Percentiles rank a stretch among this genome's conserved stretches.
phyloP scores from a whole-genome alignment of 2,797 vertebrate species.

The Lacerta viridis region DNA sequence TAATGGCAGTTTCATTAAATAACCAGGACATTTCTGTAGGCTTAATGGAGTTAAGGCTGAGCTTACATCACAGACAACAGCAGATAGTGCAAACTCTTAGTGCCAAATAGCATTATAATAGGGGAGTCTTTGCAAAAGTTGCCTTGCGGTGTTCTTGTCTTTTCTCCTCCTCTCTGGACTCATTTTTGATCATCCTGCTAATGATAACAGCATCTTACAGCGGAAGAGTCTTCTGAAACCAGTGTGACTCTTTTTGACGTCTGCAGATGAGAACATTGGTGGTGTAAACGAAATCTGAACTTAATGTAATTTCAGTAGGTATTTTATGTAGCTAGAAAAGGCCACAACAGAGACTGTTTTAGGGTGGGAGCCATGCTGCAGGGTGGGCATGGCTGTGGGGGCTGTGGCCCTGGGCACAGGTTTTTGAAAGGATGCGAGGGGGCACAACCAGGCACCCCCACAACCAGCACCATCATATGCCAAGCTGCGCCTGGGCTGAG shows the following conservation, averaged over 20 bases:
- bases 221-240: neutral
- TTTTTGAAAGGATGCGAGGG: too few relatives aligned
- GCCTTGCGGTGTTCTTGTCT: slow-evolving; percentile 15
- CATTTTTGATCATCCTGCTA: neutral
- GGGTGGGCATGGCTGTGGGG: too few relatives aligned
- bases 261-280: neutral
- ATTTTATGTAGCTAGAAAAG: neutral
- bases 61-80: slow-evolving; percentile 43
- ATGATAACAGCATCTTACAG: neutral
- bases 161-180: slow-evolving; percentile 26
- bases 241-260: neutral
- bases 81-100: slow-evolving; percentile 39
- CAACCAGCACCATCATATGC: too few relatives aligned
- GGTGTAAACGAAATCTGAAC: neutral
- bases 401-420: too few relatives aligned
- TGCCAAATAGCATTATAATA: slow-evolving; percentile 35
- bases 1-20: slow-evolving; percentile 63
- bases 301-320: neutral
- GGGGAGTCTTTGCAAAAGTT: slow-evolving; percentile 32
- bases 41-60: slow-evolving; percentile 47
- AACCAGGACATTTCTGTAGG: slow-evolving; percentile 39
- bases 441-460: too few relatives aligned
- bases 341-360: too few relatives aligned
- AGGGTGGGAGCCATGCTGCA: too few relatives aligned
- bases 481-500: too few relatives aligned